Conservation (phyloP, 2,797 vertebrate genomes). For the Sebastes trivittatus region DNA sequence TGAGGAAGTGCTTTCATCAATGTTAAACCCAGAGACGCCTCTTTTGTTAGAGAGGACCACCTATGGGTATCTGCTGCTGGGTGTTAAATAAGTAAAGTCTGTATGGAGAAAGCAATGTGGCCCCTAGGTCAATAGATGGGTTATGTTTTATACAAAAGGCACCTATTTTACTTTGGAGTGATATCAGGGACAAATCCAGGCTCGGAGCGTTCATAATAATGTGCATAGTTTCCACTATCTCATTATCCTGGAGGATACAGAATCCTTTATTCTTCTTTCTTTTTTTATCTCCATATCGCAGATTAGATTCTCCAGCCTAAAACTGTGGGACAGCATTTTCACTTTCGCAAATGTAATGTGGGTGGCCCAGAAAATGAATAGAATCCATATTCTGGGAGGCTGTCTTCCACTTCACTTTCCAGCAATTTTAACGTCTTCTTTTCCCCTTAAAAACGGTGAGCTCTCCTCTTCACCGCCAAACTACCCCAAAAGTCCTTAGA, state of each 20-base stretch:
- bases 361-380: background rate
- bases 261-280: constrained; percentile 1
- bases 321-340: background rate
- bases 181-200: constrained; percentile 29
- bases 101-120: background rate
- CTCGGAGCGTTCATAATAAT: constrained; percentile 22
- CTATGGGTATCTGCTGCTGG: constrained; percentile 6
- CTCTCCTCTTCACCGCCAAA: background rate
- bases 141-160: constrained; percentile 25
- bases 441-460: background rate
- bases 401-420: background rate
- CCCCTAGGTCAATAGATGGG: background rate
- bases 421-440: background rate
- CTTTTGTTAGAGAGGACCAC: background rate
- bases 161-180: constrained; percentile 6
- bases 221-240: constrained; percentile 5
- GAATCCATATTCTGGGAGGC: background rate
- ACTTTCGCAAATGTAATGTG: background rate
- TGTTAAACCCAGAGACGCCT: background rate
- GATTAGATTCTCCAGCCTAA: constrained; percentile 4
- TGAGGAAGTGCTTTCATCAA: background rate
- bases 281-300: constrained; percentile 13
- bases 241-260: constrained; percentile 18
- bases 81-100: constrained; percentile 4
- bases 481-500: background rate